Conservation (phyloP, 2,888 invertebrate species). For the Mellilla xanthometata region DNA sequence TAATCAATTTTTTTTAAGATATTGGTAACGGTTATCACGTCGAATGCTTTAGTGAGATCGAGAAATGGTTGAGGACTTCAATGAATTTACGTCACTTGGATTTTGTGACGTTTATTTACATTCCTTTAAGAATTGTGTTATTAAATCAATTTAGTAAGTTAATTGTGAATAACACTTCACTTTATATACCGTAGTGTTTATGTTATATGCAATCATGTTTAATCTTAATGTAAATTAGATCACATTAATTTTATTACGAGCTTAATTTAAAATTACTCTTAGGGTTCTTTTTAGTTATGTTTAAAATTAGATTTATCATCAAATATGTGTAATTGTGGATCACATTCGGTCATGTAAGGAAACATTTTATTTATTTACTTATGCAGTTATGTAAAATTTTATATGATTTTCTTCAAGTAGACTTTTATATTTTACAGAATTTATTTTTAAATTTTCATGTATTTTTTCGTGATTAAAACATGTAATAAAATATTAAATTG, state of each 20-base stretch:
- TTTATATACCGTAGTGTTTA: background rate
- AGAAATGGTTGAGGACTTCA: background rate
- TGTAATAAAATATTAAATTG: too few species aligned
- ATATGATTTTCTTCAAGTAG: too few species aligned
- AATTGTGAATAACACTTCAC: slow-evolving; percentile 1
- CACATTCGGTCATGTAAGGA: too few species aligned
- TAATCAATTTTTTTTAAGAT: slow-evolving; percentile 8
- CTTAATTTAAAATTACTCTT: slow-evolving; percentile 20
- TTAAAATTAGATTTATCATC: slow-evolving; percentile 11
- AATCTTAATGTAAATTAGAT: slow-evolving; percentile 15
- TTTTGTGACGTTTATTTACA: background rate
- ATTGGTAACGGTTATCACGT: slow-evolving; percentile 1
- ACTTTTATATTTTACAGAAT: too few species aligned
- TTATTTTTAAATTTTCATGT: too few species aligned
- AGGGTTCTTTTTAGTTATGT: slow-evolving; percentile 20
- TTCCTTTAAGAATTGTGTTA: background rate
- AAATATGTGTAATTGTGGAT: slow-evolving; percentile 3
- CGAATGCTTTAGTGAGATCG: slow-evolving; percentile 5
- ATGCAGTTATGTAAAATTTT: too few species aligned
- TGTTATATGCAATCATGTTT: slow-evolving; percentile 6
- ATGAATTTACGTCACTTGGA: background rate
- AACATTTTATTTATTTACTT: too few species aligned
- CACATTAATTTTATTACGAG: slow-evolving; percentile 23
- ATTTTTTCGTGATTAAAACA: too few species aligned
- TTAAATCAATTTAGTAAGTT: background rate